These are phyloP conservation scores for Emydoidea blandingii DNA, from an alignment of 2,797 vertebrate species.

Conservation along the genomic window DNA sequence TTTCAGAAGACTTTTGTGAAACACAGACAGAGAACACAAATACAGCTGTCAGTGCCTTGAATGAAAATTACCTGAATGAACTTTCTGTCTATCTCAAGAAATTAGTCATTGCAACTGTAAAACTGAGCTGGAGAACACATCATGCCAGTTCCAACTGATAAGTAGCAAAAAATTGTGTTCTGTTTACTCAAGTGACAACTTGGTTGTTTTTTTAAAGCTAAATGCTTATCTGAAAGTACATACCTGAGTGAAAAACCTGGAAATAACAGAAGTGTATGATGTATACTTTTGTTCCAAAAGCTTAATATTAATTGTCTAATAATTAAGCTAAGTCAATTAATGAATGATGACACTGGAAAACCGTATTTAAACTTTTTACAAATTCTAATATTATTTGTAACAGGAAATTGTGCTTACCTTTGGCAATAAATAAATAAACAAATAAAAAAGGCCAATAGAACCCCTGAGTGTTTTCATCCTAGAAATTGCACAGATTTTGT, in stretches of 20 bases:
- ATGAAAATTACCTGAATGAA: conserved; percentile 8
- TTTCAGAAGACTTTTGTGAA: conserved; percentile 15
- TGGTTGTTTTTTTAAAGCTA: neutral
- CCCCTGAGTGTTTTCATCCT: neutral
- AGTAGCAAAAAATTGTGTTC: neutral
- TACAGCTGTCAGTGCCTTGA: conserved; percentile 13
- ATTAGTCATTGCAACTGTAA: neutral
- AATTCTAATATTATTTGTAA: neutral
- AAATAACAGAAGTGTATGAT: neutral
- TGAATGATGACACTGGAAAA: neutral
- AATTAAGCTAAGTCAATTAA: neutral
- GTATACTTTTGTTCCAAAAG: conserved; percentile 22
- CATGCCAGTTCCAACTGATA: neutral
- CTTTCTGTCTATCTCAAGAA: conserved; percentile 42
- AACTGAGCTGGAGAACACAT: neutral
- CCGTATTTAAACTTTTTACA: neutral
- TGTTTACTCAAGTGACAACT: neutral
- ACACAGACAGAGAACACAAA: conserved; percentile 22
- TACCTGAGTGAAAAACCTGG: neutral
- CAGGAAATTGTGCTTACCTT: neutral
- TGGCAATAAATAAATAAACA: neutral
- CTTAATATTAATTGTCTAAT: conserved; percentile 2
- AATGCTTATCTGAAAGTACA: neutral
- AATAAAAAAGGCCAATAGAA: neutral
- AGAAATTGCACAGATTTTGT: neutral